phyloP scores from a whole-genome alignment of 2,888 invertebrate genomes.

The Leptinotarsa haldemani region DNA sequence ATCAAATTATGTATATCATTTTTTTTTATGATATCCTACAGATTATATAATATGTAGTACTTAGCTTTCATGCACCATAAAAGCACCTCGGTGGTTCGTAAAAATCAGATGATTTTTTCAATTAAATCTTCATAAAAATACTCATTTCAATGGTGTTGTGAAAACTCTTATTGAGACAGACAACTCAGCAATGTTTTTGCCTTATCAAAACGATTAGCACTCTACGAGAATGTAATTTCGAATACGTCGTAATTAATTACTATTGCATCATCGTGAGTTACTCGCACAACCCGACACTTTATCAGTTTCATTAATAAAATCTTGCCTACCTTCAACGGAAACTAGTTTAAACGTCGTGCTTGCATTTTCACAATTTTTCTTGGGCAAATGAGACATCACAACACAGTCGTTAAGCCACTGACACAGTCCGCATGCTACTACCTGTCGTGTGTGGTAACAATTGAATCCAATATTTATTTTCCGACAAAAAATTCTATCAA shows the following conservation, averaged over 20 bases:
- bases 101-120: no score
- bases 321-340: conserved; percentile 22
- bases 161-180: no score
- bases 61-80: no score
- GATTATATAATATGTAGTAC: no score
- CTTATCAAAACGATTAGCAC: no score
- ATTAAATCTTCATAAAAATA: no score
- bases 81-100: no score
- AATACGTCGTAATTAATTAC: not conserved
- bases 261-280: not conserved
- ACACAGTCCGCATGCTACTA: not conserved
- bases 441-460: not conserved
- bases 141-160: no score
- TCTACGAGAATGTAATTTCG: not conserved
- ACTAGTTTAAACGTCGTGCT: conserved; percentile 27
- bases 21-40: no score
- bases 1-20: no score
- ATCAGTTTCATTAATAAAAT: not conserved
- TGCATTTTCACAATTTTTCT: not conserved
- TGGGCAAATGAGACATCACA: conserved; percentile 10
- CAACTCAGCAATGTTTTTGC: no score
- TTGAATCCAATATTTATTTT: conserved; percentile 3
- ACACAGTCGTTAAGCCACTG: not conserved
- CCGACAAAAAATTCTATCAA: not conserved
- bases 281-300: not conserved